Evolutionary conservation across 2,797 vertebrate species (phyloP).

Genomic region (Hypotaenidia okinawae): DNA sequence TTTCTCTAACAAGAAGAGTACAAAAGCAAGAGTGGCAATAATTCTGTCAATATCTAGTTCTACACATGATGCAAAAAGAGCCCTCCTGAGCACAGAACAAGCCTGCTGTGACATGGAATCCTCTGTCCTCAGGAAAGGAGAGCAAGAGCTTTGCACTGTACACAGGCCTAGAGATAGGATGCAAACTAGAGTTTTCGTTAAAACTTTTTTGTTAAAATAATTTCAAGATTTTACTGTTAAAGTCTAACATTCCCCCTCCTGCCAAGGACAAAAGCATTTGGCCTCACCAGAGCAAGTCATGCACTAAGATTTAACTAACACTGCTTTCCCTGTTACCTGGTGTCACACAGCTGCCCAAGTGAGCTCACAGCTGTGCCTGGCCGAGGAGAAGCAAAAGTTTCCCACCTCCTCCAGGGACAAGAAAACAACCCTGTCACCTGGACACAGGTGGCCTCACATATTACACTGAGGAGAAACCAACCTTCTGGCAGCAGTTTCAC

Average conservation of each 20-base stretch:
- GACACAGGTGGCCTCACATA: not conserved
- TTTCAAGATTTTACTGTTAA: not conserved
- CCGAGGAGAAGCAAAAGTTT: not conserved
- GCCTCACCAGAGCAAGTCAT: not conserved
- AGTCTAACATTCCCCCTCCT: rapidly evolving
- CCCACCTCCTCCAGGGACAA: not conserved
- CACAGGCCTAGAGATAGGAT: not conserved
- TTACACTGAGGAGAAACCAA: too few relatives aligned
- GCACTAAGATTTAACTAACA: too few relatives aligned
- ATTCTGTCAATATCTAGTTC: not conserved
- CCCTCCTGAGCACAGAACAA: not conserved
- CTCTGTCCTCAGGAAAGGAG: not conserved
- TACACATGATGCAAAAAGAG: rapidly evolving
- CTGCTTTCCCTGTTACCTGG: rapidly evolving
- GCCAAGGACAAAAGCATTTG: not conserved
- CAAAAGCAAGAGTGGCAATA: not conserved
- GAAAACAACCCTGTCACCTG: not conserved
- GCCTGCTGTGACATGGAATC: not conserved
- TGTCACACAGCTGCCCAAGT: not conserved
- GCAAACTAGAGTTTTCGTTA: not conserved
- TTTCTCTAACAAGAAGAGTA: not conserved
- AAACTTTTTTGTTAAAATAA: not conserved
- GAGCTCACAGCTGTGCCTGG: not conserved
- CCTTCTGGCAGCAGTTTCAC: not conserved
- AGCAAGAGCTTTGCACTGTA: not conserved